Percentiles rank a stretch among this genome's conserved stretches.
phyloP scores from a whole-genome alignment of 2,113 vertebrate genomes.

The Copsychus sechellarum region DNA sequence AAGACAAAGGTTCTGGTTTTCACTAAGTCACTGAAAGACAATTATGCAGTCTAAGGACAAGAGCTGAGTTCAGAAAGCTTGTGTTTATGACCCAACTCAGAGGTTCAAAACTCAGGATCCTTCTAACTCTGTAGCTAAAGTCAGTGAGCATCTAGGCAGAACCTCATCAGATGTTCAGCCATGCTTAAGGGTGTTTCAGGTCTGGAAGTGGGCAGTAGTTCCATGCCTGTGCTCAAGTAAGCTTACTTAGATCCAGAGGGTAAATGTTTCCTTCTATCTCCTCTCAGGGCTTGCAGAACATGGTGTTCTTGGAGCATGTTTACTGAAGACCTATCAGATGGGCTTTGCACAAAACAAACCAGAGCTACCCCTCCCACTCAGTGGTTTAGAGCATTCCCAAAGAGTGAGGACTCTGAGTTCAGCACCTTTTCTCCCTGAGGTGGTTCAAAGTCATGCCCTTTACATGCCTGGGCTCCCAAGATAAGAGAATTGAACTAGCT shows the following conservation, averaged over 20 bases:
- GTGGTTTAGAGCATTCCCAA: constrained; percentile 37
- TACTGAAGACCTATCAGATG: constrained; percentile 63
- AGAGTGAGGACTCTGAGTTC: constrained; percentile 1
- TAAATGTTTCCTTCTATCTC: neutral
- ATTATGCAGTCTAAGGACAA: neutral
- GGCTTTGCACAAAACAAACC: constrained; percentile 53
- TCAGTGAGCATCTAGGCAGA: neutral
- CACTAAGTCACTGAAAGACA: neutral
- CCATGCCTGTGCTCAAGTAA: neutral
- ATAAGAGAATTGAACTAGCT: neutral
- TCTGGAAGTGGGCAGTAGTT: neutral
- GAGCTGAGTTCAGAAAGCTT: neutral
- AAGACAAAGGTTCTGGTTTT: neutral
- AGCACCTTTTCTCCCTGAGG: constrained; percentile 27
- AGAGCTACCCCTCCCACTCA: constrained; percentile 31
- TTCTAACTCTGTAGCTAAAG: neutral
- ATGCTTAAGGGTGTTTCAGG: neutral
- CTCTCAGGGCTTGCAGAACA: neutral
- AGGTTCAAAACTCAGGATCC: neutral
- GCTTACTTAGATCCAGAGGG: neutral
- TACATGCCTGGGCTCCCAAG: neutral
- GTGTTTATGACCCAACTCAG: neutral
- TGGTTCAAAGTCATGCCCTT: neutral
- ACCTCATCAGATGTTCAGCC: neutral
- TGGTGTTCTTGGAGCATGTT: constrained; percentile 38